A percentile compares a stretch with the other conserved stretches of the same genome.
Conservation (phyloP, 1,140 invertebrate species). For the Hormaphis cornu region DNA sequence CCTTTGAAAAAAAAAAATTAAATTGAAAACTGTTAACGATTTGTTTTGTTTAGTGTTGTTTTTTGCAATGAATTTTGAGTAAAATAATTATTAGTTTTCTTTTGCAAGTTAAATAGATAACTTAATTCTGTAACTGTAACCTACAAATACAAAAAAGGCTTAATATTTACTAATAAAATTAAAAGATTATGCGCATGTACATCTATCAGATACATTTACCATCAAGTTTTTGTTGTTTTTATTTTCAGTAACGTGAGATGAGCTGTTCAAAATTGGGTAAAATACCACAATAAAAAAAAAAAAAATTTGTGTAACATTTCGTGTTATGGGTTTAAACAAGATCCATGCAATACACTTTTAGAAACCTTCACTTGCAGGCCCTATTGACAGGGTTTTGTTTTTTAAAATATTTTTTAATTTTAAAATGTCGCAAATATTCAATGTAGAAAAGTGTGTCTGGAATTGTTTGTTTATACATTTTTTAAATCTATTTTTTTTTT, state of each 20-base stretch:
- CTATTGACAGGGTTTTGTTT: no score
- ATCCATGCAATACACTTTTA: neutral
- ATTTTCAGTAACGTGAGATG: slow-evolving; percentile 31
- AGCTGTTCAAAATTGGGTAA: slow-evolving; percentile 19
- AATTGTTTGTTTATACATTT: no score
- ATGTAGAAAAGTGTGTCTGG: no score
- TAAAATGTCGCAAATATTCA: no score
- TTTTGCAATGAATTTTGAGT: no score
- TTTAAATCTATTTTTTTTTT: no score
- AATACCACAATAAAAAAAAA: neutral
- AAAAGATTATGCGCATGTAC: neutral
- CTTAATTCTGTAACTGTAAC: neutral
- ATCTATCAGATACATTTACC: neutral
- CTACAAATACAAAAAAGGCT: neutral
- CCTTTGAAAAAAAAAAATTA: no score
- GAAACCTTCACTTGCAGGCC: no score
- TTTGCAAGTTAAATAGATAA: neutral
- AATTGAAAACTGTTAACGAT: no score
- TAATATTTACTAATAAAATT: neutral
- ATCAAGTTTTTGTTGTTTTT: slow-evolving; percentile 16
- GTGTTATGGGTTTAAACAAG: slow-evolving; percentile 4
- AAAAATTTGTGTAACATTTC: neutral
- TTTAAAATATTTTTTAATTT: no score
- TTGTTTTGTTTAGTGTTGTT: no score
- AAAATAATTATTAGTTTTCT: no score